These are phyloP conservation scores for Bryconaethiops microstoma DNA, from an alignment of 2,797 vertebrate species.

Conservation along the genomic window DNA sequence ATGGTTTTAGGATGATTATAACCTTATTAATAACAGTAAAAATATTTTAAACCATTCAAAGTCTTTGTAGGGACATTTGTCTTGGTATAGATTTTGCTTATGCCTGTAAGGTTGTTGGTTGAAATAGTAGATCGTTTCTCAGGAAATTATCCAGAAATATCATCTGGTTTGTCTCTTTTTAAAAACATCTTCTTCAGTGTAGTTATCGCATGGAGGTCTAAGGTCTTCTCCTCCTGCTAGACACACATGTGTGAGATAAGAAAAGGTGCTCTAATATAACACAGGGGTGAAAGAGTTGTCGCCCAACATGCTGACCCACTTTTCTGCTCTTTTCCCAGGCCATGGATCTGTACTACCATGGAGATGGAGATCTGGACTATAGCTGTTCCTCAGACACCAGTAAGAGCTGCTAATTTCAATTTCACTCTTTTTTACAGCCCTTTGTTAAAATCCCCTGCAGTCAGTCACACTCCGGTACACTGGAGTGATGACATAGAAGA, in stretches of 20 bases:
- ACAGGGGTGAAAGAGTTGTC: background rate
- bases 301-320: constrained; percentile 27
- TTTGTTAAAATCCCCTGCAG: constrained; percentile 5
- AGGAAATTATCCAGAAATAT: background rate
- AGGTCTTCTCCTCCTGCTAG: background rate
- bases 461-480: no score
- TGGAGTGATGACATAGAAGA: background rate
- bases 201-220: background rate
- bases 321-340: constrained; percentile 67
- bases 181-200: background rate
- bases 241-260: background rate
- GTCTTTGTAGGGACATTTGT: no score
- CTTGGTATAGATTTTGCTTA: no score
- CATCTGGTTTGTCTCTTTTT: background rate
- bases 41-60: no score
- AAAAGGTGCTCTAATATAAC: background rate
- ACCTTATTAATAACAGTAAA: no score
- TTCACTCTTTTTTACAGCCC: constrained; percentile 14
- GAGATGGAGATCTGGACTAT: constrained; percentile 77
- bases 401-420: constrained; percentile 65
- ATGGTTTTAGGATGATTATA: no score
- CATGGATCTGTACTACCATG: constrained; percentile 82
- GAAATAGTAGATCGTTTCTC: no score
- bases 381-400: constrained; percentile 76
- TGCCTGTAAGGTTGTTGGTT: no score